Base-by-base conservation (phyloP, 2,113 vertebrate species). In the Macrotus californicus region DNA sequence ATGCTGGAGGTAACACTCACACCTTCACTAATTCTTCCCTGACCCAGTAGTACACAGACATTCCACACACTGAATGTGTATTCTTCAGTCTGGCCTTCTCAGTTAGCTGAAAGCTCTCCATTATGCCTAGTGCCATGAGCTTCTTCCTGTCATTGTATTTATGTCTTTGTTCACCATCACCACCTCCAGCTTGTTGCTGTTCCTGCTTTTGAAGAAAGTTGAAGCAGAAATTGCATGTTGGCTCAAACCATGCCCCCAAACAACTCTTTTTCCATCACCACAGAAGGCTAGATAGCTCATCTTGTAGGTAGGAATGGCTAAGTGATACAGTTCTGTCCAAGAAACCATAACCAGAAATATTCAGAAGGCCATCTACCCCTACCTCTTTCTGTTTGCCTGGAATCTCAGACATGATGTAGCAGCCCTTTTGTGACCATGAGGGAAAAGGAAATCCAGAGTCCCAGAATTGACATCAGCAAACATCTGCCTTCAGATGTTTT, bases 171-270 rank as follows among this genome's bases (percentile, higher is more conserved):
- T 66, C 36, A 8, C 13, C 34, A 36, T 80, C 72, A 76, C 67
- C 21, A 6, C 72, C 72, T 56, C 0, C 0, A 56, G 0, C 31
- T 84, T 54, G 2, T 48, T 48, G 87, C n/a, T 34, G 77, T 92
- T 98, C 92, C 56, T 70, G 80, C 31, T 54, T 80, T n/a, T 13
- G 66, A 96, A 76, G 81, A 93, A 93, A 83, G 43, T 3, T 29
- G 64, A 76, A 41, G 56, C 29, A 92, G 19, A 86, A 69, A 43
- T 5, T 89, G 2, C 3, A 66, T 15, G 1, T 2, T 66, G 14
- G 26, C 10, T 80, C 26, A n/a, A 39, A 22, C 4, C 34, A 43
- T 86, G 31, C 1, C 7, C 0, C 6, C 0, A 69, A 16, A 50
- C 22, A 36, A 5, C 10, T 73, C 59, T 76, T 12, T 50, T 88